Base-by-base conservation (phyloP, 1,140 invertebrate genomes). In the Nebria ingens region DNA sequence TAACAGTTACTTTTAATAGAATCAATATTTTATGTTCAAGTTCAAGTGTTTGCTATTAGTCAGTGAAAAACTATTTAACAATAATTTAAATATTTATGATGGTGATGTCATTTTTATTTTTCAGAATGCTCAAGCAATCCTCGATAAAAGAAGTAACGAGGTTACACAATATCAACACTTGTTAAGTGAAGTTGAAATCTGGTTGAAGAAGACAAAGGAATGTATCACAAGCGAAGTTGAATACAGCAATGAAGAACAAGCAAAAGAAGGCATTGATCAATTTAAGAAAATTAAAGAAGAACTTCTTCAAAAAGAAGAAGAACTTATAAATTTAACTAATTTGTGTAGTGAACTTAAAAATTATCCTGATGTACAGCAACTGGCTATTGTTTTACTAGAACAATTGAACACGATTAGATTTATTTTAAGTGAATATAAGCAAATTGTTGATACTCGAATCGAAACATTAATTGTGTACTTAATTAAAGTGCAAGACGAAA, bases 151-250 rank as follows among this genome's bases (percentile, higher is more conserved):
- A n/a, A 68, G 76, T 21, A 62, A 77, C 58, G 78, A 85, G 65
- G 67, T 84, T 9, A 62, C 73, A 19, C 60, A 73, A 34, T 85
- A 86, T 59, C 79, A 79, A 66, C 63, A 69, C 51, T 73, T 83
- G 61, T 71, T 86, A 29, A 74, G 73, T 25, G 79, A 84, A 63
- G 75, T 84, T 0, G 81, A 85, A 60, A 63, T 68, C 34, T 85
- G 83, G 83, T 67, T 85, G 15, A 65, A 70, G 53, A 64, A 69
- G 57, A 64, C 71, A 4, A 61, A 58, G 19, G 29, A 65, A 29
- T 55, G 42, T 34, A 21, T 60, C 17, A 64, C 61, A 19, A 56
- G 68, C 21, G 60, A 65, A 40, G 56, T 50, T 42, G 56, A 64
- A 49, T 51, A 63, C 38, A 55, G 50, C 23, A 62, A 64, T 21